These are phyloP conservation scores for Plusia festucae DNA, from an alignment of 2,888 invertebrate genomes.

Conservation along the genomic window DNA sequence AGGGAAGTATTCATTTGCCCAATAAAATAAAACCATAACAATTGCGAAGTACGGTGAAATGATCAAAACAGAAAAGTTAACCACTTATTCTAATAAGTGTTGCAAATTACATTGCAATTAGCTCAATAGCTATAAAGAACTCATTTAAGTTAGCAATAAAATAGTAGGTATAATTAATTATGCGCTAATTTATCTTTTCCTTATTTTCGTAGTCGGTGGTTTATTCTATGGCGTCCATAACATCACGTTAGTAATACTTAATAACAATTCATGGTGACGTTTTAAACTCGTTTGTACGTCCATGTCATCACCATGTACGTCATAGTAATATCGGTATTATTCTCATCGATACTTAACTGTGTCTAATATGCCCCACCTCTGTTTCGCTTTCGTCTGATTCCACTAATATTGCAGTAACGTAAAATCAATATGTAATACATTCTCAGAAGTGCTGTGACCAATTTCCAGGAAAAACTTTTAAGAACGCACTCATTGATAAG, in stretches of 20 bases:
- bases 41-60: neutral
- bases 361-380: conserved; percentile 3
- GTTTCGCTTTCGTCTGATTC: conserved; percentile 15
- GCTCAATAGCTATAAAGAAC: neutral
- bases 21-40: neutral
- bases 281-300: neutral
- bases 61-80: neutral
- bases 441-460: conserved; percentile 28
- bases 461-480: conserved; percentile 35
- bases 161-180: neutral
- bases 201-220: neutral
- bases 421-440: conserved; percentile 40
- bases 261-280: conserved; percentile 1
- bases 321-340: conserved; percentile 9
- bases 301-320: conserved; percentile 6
- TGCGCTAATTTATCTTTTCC: neutral
- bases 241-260: neutral
- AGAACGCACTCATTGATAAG: no score
- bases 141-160: neutral
- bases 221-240: neutral
- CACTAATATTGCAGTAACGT: conserved; percentile 29
- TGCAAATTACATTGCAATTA: neutral
- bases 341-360: conserved; percentile 13
- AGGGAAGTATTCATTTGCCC: neutral
- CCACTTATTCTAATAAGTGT: neutral